Evolutionary conservation across 2,113 vertebrate species (phyloP), one percentile per base, ranked within the genome.

Genomic region (Dipodomys spectabilis): DNA sequence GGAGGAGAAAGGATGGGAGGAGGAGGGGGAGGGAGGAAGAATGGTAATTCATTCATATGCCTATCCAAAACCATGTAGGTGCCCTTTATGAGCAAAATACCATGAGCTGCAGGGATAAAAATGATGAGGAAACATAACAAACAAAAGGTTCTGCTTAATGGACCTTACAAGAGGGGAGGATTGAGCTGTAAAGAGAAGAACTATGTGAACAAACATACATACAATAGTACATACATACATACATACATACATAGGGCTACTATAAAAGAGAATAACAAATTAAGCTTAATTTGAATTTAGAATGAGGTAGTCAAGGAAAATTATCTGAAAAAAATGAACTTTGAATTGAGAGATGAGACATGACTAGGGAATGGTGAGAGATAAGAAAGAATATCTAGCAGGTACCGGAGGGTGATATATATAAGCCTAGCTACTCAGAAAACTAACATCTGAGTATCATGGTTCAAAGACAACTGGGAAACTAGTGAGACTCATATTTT

Each of bases 1-100:
- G 39, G 4, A 4, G 4, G 4, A 4, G 35, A 4, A 4, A 4
- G 4, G 35, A 4, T 0, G 35, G 35, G 4, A 4, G 35, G 35
- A 4, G 39, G 39, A 39, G 39, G 39, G 1, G 39, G 39, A 39
- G 39, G 39, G 35, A 39, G 35, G 35, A 39, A 39, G 35, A 39
- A 39, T n/a, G 35, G 35, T 39, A 39, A 39, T 39, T 39, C 35
- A 39, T 39, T 39, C 35, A 39, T 39, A 39, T 39, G 35, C 35
- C 35, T 39, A 39, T 39, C 35, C 35, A 39, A 39, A 39, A 39
- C 35, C 35, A 39, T 39, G 35, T 39, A 39, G 35, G 35, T 39
- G 35, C 35, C 49, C 49, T 49, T 49, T 49, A 8, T 49, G 9
- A 62, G 20, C 20, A 60, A 72, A 84, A 45, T 7, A 49, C 12